phyloP scores from a whole-genome alignment of 2,888 invertebrate species.

The Lycophotia porphyrea region DNA sequence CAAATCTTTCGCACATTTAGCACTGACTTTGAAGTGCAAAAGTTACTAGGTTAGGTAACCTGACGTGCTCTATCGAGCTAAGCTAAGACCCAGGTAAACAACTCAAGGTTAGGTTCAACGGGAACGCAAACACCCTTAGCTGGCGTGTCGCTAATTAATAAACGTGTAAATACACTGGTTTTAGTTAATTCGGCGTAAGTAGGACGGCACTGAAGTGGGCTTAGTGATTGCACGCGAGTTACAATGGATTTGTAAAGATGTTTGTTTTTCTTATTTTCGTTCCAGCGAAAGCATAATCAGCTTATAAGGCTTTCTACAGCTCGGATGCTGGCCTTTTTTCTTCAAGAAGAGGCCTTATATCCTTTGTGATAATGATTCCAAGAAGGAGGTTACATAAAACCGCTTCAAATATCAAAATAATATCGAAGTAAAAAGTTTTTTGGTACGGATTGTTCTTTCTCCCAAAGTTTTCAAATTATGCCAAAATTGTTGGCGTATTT shows the following conservation, averaged over 20 bases:
- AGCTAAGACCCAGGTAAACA: conserved; percentile 57
- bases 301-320: not conserved
- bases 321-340: not conserved
- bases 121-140: conserved; percentile 46
- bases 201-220: conserved; percentile 66
- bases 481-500: no score
- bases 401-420: not conserved
- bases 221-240: not conserved
- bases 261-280: not conserved
- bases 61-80: conserved; percentile 52
- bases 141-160: conserved; percentile 70
- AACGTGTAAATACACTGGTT: conserved; percentile 71
- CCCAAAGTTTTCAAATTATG: not conserved
- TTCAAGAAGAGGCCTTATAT: not conserved
- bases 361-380: not conserved
- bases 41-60: conserved; percentile 34
- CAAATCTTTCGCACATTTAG: conserved; percentile 17
- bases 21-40: conserved; percentile 15
- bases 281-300: not conserved
- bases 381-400: not conserved
- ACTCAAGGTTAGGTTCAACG: conserved; percentile 61
- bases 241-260: not conserved
- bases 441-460: not conserved
- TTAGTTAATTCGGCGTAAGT: conserved; percentile 77
- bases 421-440: not conserved